These are phyloP conservation scores for Scytalopus superciliaris DNA, from an alignment of 2,113 vertebrate species.

Conservation along the genomic window DNA sequence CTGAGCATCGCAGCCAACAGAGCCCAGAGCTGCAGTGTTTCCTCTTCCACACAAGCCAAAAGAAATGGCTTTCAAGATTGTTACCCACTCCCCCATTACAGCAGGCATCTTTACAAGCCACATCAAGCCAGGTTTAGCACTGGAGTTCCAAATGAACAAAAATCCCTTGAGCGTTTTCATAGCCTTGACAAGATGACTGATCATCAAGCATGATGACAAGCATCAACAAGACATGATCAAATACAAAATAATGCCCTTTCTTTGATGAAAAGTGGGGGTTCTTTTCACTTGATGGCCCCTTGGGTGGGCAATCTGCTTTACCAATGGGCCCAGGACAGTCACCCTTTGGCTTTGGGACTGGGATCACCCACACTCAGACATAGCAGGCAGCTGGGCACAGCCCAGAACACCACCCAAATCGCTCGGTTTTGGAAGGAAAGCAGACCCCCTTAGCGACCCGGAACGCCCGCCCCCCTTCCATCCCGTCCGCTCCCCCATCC, in stretches of 20 bases:
- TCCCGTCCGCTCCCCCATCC: neutral
- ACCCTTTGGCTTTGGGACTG: neutral
- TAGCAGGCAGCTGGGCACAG: neutral
- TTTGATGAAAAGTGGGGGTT: neutral
- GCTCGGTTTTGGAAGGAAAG: neutral
- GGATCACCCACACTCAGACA: neutral
- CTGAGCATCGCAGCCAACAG: rapidly evolving
- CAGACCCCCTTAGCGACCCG: neutral
- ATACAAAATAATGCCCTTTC: neutral
- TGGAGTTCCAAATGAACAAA: neutral
- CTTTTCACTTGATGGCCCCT: neutral
- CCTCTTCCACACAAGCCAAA: neutral
- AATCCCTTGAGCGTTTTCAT: neutral
- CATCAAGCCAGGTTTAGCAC: neutral
- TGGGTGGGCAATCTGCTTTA: rapidly evolving
- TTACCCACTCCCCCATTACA: neutral
- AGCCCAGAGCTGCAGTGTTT: neutral
- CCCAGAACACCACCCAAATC: neutral
- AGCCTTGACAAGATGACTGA: neutral
- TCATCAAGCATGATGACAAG: too few relatives aligned
- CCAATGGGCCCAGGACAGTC: neutral
- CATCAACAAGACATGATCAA: neutral
- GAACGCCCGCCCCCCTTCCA: neutral
- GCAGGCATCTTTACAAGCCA: neutral
- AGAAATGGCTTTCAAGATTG: neutral